Percentiles rank a stretch among this genome's conserved stretches.
phyloP scores from a whole-genome alignment of 2,888 invertebrate species.

The Arrhopalites spinosus region DNA sequence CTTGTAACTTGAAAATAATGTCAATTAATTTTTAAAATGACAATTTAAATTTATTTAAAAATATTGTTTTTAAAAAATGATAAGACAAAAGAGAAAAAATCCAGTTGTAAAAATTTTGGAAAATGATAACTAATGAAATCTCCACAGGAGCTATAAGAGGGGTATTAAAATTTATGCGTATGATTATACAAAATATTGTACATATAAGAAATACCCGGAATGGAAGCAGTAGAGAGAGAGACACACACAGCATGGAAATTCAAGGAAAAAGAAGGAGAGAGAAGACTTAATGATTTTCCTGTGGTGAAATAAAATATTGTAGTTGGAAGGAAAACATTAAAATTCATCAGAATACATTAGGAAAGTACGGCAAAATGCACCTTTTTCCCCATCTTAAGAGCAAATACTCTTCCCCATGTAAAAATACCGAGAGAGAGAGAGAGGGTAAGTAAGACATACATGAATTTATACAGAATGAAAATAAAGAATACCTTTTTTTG shows the following conservation, averaged over 20 bases:
- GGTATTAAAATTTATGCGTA: not conserved
- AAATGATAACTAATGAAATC: not conserved
- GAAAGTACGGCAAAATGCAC: constrained; percentile 31
- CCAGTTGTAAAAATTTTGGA: too few relatives aligned
- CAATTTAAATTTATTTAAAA: too few relatives aligned
- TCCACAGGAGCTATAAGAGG: not conserved
- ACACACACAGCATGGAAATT: not conserved
- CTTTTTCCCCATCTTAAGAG: too few relatives aligned
- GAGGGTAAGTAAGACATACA: not conserved
- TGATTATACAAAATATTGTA: not conserved
- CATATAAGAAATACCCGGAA: not conserved
- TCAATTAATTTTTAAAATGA: too few relatives aligned
- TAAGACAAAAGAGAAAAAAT: too few relatives aligned
- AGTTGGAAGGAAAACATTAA: constrained; percentile 43
- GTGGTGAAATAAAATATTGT: constrained; percentile 47
- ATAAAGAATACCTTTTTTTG: not conserved
- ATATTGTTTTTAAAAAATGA: too few relatives aligned
- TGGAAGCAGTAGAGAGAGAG: too few relatives aligned
- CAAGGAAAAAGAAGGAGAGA: constrained; percentile 11
- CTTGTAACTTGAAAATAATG: too few relatives aligned
- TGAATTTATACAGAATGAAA: not conserved
- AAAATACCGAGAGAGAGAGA: not conserved
- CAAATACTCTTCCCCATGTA: not conserved
- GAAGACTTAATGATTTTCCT: constrained; percentile 43
- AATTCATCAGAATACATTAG: constrained; percentile 50